Base-by-base conservation (phyloP, 2,888 invertebrate genomes). In the Horisme vitalbata region DNA sequence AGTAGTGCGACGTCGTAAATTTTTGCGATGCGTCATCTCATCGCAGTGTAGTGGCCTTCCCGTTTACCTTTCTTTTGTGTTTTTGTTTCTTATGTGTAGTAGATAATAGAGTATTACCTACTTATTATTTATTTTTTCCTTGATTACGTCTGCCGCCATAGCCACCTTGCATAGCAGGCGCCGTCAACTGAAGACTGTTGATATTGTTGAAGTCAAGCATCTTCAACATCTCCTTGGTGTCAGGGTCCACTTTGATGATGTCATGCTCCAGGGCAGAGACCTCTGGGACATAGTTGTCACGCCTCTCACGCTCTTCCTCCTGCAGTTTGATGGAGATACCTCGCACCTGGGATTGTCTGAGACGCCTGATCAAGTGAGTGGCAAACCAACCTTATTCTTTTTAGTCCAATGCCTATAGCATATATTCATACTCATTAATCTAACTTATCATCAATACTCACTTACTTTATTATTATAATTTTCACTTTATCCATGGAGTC, bases 281-380 rank as follows among this genome's bases (percentile, higher is more conserved):
- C 74, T 98, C 99, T 7, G 99, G 99, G 51, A 99, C 99, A 74
- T 98, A 99, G 93, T 99, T 99, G 79, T 99, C 99, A 78, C 99
- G 94, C 73, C 99, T 94, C 90, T 99, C 99, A 81, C 99, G 95
- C 88, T 99, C 99, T 86, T 99, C 99, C 85, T 99, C 99, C 89
- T 99, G 99, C 63, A 99, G 91, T 83, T 99, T 99, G 84, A 99
- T 99, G 60, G 99, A 99, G 83, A 99, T 99, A 57, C 99, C 99
- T 71, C 99, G 94, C 13, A 99, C 99, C 83, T 99, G 99, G 11
- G 98, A 99, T 82, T 97, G 96, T 71, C 99, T 95, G 64, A 99
- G 95, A 73, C 99, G 94, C 79, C 99, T 98, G 99, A 99, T 99
- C 90, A 99, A 93, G 91, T 99, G 99, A 55, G 99, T 99, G 51